Percentiles rank a stretch among this genome's conserved stretches.
Evolutionary conservation across 2,797 vertebrate species (phyloP).

Genomic region (Poeciliopsis infans): DNA sequence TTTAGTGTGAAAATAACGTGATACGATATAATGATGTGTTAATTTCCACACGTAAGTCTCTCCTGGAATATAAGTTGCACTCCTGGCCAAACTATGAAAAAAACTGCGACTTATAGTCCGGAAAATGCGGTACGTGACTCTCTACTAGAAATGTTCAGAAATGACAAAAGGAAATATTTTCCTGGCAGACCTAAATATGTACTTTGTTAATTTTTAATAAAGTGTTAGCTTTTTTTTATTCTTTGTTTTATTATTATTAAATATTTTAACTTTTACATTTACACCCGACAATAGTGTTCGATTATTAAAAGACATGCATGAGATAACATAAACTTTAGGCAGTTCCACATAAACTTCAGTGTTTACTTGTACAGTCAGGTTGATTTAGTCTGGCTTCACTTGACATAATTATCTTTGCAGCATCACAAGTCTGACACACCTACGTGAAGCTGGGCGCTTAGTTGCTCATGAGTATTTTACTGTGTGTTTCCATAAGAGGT

Average conservation of each 20-base stretch:
- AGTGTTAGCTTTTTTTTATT: no score
- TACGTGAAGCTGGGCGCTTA: neutral
- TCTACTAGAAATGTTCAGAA: neutral
- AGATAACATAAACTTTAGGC: neutral
- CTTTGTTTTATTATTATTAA: neutral
- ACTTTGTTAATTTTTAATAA: neutral
- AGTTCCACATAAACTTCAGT: neutral
- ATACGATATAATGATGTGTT: no score
- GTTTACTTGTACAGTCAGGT: neutral
- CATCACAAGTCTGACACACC: neutral
- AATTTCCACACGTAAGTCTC: no score
- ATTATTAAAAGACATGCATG: neutral
- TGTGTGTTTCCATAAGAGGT: conserved; percentile 75
- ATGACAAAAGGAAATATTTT: neutral
- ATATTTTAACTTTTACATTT: neutral
- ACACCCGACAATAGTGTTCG: neutral
- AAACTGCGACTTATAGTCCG: no score
- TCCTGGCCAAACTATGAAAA: no score
- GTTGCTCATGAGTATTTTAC: neutral
- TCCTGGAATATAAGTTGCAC: no score
- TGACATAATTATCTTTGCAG: no score
- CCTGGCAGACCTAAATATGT: neutral
- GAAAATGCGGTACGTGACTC: neutral
- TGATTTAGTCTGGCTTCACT: neutral
- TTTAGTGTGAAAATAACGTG: no score